Percentiles rank a stretch among this genome's conserved stretches.
Evolutionary conservation across 2,888 invertebrate genomes (phyloP).

Genomic region (Drosophila ustulata): DNA sequence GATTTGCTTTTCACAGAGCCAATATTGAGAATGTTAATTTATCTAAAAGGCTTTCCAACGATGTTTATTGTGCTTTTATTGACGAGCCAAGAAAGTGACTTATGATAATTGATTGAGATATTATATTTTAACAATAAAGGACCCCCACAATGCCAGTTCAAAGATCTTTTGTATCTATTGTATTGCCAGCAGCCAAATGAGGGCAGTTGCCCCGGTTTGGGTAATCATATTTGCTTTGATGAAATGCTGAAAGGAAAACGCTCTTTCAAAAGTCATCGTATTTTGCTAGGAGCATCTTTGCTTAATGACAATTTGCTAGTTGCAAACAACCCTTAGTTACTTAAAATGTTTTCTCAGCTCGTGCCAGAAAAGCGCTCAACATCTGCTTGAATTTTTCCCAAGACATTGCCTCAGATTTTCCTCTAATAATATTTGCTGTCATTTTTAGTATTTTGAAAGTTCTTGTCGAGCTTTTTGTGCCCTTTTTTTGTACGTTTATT

Average conservation of each 20-base stretch:
- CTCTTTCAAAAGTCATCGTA: neutral
- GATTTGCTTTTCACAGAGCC: conserved; percentile 29
- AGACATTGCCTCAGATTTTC: neutral
- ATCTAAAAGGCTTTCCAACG: conserved; percentile 39
- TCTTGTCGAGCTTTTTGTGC: no score
- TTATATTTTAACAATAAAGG: conserved; percentile 3
- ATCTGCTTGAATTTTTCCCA: neutral
- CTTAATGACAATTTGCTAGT: conserved; percentile 1
- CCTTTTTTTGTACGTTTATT: no score
- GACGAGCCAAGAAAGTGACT: neutral
- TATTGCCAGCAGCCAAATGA: neutral
- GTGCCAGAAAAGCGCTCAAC: neutral
- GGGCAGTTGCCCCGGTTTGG: neutral
- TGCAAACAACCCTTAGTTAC: neutral
- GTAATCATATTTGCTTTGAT: conserved; percentile 1
- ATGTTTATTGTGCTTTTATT: neutral
- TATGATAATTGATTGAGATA: conserved; percentile 4
- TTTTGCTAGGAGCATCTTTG: neutral
- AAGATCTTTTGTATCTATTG: conserved; percentile 1
- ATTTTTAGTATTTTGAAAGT: no score
- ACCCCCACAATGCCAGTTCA: neutral
- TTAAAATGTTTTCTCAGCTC: neutral
- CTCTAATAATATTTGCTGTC: neutral
- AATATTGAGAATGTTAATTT: conserved; percentile 42
- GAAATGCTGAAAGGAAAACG: neutral